Evolutionary conservation across 2,113 vertebrate species (phyloP), one percentile per base, ranked within the genome.

Genomic region (Dipodomys ordii): DNA sequence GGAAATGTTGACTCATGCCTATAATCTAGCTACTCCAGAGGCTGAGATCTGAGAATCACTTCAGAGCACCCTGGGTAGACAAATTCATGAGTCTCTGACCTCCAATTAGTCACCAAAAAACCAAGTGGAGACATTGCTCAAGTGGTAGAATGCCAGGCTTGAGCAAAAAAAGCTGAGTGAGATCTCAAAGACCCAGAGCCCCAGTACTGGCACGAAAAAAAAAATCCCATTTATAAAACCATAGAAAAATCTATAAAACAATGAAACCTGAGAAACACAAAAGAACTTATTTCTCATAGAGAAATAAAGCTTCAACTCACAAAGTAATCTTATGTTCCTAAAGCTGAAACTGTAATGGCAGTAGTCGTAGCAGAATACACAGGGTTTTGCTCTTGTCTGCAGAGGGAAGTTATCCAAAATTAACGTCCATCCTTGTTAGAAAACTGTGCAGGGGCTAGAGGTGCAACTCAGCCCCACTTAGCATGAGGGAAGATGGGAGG

Each of bases 191-290:
- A 12, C 2, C 49, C 49, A 49, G 49, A 49, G 49, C 49, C 12
- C 9, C 49, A 49, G 49, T 49, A 49, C 49, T 49, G 49, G 49
- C 49, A 49, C 49, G 8, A 8, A 49, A 49, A 49, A 49, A 49
- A 49, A 49, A 11, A 49, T 49, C 49, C 49, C 49, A 49, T 49
- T 49, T 49, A 49, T 84, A 79, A 88, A 68, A 11, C 18, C 82
- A 30, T 93, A 53, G 22, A 90, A 82, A 93, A 94, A 28, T 82
- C 27, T 74, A 8, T 32, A 90, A 87, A 60, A 15, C 39, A 85
- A 10, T 79, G 44, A 92, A 92, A 79, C 79, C 85, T 91, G 35
- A 82, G 72, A 74, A 83, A 83, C 64, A 64, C 27, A 32, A 2
- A 44, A 88, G 62, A 79, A 83, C 25, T 67, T 84, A 80, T 77